phyloP scores from a whole-genome alignment of 2,888 invertebrate species.

The Athalia circularis region DNA sequence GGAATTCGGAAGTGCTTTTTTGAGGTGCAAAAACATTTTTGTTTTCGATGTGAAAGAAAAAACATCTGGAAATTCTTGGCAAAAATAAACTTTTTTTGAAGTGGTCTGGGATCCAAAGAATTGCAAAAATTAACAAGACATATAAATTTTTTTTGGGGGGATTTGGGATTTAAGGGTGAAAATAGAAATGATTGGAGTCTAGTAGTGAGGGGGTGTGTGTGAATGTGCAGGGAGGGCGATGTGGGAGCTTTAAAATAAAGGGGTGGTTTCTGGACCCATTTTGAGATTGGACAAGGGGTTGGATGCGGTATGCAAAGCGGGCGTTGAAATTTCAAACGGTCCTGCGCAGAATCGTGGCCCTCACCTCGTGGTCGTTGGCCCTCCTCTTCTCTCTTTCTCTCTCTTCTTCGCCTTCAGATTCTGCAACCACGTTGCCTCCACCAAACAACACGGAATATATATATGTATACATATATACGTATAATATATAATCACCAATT shows the following conservation, averaged over 20 bases:
- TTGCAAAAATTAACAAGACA: too few relatives aligned
- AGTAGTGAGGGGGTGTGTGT: background rate
- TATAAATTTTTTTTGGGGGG: too few relatives aligned
- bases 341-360: conserved; percentile 66
- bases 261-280: conserved; percentile 34
- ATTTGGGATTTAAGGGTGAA: too few relatives aligned
- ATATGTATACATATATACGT: background rate
- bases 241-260: background rate
- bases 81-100: too few relatives aligned
- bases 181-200: too few relatives aligned
- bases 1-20: too few relatives aligned
- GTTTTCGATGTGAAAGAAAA: too few relatives aligned
- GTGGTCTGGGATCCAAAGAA: too few relatives aligned
- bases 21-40: too few relatives aligned
- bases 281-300: conserved; percentile 51
- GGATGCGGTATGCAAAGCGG: conserved; percentile 70
- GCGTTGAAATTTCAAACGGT: conserved; percentile 69
- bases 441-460: background rate
- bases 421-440: background rate
- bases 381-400: conserved; percentile 50
- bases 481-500: too few relatives aligned
- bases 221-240: conserved; percentile 46
- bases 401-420: conserved; percentile 39
- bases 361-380: conserved; percentile 65
- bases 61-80: too few relatives aligned